Percentiles rank a stretch among this genome's conserved stretches.
Evolutionary conservation across 2,113 vertebrate genomes (phyloP).

Genomic region (Macquaria ambigua): DNA sequence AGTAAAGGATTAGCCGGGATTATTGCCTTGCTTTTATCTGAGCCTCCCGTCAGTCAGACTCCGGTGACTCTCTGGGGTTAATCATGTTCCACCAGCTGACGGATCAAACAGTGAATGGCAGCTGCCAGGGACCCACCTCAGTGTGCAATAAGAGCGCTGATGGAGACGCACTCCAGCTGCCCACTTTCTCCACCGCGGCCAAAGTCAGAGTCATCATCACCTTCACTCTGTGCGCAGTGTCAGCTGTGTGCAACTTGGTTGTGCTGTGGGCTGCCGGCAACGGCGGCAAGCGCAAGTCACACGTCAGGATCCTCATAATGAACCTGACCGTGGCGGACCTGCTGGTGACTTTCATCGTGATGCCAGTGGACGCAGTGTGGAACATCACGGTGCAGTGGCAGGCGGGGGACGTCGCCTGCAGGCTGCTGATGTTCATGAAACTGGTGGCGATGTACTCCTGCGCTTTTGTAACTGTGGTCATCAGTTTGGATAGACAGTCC

Average conservation of each 20-base stretch:
- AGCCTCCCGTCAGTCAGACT: background rate
- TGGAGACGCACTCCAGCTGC: constrained; percentile 79
- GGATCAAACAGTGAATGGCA: constrained; percentile 68
- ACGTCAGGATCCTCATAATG: constrained; percentile 87
- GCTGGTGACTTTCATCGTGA: constrained; percentile 88
- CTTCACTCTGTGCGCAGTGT: constrained; percentile 84
- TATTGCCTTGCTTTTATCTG: background rate
- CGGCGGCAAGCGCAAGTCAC: constrained; percentile 83
- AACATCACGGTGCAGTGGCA: constrained; percentile 92
- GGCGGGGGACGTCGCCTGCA: constrained; percentile 87
- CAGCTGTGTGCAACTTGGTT: constrained; percentile 84
- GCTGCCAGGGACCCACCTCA: constrained; percentile 59
- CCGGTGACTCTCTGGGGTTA: background rate
- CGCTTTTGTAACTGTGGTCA: constrained; percentile 89
- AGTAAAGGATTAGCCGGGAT: background rate
- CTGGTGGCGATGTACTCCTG: constrained; percentile 91
- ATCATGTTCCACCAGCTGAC: constrained; percentile 74
- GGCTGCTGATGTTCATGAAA: constrained; percentile 90
- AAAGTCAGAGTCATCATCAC: constrained; percentile 88
- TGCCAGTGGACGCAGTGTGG: constrained; percentile 91
- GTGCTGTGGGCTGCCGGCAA: constrained; percentile 85
- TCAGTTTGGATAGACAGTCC: constrained; percentile 89
- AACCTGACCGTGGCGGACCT: constrained; percentile 89
- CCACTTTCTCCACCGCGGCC: constrained; percentile 89
- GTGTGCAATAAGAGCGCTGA: constrained; percentile 64